phyloP scores from a whole-genome alignment of 2,113 vertebrate species.

The Tachysurus vachellii region DNA sequence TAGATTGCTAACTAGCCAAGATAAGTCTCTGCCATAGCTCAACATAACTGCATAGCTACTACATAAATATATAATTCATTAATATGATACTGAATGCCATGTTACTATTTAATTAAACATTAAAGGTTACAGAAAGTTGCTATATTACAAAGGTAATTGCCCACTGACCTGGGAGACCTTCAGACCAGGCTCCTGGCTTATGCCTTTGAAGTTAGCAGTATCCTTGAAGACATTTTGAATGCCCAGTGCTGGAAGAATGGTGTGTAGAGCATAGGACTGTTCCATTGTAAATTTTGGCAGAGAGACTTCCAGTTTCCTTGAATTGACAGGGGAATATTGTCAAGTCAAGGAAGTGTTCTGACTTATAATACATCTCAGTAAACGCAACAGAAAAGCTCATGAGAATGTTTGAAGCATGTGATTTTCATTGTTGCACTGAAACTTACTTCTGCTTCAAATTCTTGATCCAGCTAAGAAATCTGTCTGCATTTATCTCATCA shows the following conservation, averaged over 20 bases:
- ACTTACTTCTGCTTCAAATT: constrained; percentile 71
- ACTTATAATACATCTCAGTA: not conserved
- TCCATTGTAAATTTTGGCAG: constrained; percentile 90
- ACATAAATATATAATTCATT: not conserved
- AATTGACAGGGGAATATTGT: constrained; percentile 23
- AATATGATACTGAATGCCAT: not conserved
- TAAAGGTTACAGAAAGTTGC: not conserved
- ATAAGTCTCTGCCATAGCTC: not conserved
- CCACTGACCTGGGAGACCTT: constrained; percentile 81
- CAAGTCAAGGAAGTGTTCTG: not conserved
- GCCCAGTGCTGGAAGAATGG: constrained; percentile 79
- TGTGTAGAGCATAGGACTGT: constrained; percentile 81
- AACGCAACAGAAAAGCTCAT: not conserved
- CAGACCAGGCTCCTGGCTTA: constrained; percentile 68
- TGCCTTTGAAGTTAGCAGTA: constrained; percentile 76
- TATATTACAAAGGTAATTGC: not conserved
- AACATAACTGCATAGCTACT: not conserved
- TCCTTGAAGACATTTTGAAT: constrained; percentile 76
- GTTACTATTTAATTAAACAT: not conserved
- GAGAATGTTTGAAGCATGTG: too few species aligned
- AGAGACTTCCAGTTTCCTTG: constrained; percentile 82
- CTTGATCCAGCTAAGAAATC: constrained; percentile 79
- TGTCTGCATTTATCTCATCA: constrained; percentile 78
- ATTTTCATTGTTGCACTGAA: not conserved
- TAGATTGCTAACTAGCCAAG: not conserved